Base-by-base conservation (phyloP, 2,797 vertebrate species). In the Picus viridis region DNA sequence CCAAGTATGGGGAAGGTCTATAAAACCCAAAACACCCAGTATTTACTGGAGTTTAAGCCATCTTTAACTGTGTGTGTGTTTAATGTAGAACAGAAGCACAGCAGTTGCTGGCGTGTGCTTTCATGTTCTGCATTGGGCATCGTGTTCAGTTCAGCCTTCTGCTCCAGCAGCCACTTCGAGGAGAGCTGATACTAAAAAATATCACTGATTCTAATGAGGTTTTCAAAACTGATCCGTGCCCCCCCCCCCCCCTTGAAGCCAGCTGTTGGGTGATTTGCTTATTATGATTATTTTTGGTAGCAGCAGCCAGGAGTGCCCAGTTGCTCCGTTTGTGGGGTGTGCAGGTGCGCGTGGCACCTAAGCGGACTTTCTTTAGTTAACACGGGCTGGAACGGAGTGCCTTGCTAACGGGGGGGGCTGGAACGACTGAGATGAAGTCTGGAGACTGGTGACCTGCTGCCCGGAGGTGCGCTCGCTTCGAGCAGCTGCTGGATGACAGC, bases 111-210 rank as follows among this genome's bases (percentile, higher is more conserved):
- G 2, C 19, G 13, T 7, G 12, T 1, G 39, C 69, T 32, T 5
- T 32, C 18, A 2, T 7, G 2, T 6, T 9, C 26, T 1, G 14
- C 4, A 0, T 3, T 9, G 30, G 3, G 22, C 32, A 0, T 2
- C 19, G 10, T 32, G 36, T 57, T 29, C 13, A 0, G 15, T 22
- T 6, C 32, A 13, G 39, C 39, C 19, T 23, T 14, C 11, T 4
- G 1, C 58, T 9, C 13, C 1, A 8, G n/a, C 27, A 30, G 68
- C 29, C 39, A 0, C 2, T 41, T 41, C 43, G 19, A n/a, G 62
- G 1, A 10, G n/a, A 9, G 19, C 11, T 39, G 8, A 8, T 51
- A 54, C 23, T 26, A 43, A 11, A 13, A 12, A 19, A 18, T 10
- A 32, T 15, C 12, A 2, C 10, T 0, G 16, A 3, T n/a, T 36